These are phyloP conservation scores for Hemithea aestivaria DNA, from an alignment of 2,888 invertebrate genomes.

Conservation along the genomic window DNA sequence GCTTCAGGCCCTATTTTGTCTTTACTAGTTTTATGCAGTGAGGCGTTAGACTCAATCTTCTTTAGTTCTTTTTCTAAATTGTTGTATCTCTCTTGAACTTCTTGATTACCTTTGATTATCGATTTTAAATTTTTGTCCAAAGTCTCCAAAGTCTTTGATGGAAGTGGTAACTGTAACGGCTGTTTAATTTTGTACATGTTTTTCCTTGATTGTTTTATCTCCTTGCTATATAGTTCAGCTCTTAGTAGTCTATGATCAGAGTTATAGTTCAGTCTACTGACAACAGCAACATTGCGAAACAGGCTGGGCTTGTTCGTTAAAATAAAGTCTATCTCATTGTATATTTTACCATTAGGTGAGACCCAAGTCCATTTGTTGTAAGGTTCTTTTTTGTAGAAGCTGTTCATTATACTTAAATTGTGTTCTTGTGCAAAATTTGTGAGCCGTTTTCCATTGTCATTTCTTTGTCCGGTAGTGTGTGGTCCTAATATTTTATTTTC, in stretches of 20 bases:
- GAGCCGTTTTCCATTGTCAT: slow-evolving; percentile 25
- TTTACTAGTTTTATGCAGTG: not conserved
- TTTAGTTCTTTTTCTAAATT: slow-evolving; percentile 2
- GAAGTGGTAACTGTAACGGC: not conserved
- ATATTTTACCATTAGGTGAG: slow-evolving; percentile 21
- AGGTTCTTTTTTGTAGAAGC: slow-evolving; percentile 16
- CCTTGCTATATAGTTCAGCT: slow-evolving; percentile 1
- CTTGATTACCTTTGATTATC: slow-evolving; percentile 1
- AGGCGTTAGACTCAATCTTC: not conserved
- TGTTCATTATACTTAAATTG: slow-evolving; percentile 23
- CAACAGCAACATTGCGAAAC: slow-evolving; percentile 7
- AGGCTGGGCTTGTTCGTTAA: slow-evolving; percentile 10
- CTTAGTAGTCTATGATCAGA: slow-evolving; percentile 15
- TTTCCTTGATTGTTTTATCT: slow-evolving; percentile 8
- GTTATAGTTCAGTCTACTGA: slow-evolving; percentile 19
- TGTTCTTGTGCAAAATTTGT: slow-evolving; percentile 18
- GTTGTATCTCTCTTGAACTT: slow-evolving; percentile 13
- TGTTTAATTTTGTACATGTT: slow-evolving; percentile 1
- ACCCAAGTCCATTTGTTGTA: slow-evolving; percentile 25
- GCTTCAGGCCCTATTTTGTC: slow-evolving; percentile 6
- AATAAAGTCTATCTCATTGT: slow-evolving; percentile 25
- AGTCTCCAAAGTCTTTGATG: not conserved
- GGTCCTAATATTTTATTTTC: slow-evolving; percentile 18
- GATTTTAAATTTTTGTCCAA: slow-evolving; percentile 3
- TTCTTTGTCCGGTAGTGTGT: slow-evolving; percentile 14